Percentiles rank a stretch among this genome's conserved stretches.
phyloP scores from a whole-genome alignment of 2,888 invertebrate species.

The Scaptomyza caliginosa region DNA sequence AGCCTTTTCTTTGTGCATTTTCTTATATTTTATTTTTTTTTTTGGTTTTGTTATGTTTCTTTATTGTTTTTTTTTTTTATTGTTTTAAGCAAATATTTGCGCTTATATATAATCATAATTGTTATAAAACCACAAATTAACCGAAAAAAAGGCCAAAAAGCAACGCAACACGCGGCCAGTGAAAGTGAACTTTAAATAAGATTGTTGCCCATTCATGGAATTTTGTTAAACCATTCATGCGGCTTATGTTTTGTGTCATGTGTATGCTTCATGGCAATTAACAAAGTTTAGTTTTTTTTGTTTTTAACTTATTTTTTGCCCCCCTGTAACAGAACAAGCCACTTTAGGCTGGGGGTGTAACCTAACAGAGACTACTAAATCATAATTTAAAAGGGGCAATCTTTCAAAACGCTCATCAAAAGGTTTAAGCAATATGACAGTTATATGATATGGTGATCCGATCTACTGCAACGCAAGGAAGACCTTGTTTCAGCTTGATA shows the following conservation, averaged over 20 bases:
- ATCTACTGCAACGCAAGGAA: no score
- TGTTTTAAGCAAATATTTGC: constrained; percentile 35
- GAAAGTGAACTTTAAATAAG: constrained; percentile 52
- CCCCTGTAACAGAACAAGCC: constrained; percentile 26
- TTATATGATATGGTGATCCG: no score
- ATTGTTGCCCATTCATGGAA: constrained; percentile 37
- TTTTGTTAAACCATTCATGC: constrained; percentile 23
- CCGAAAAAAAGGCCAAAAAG: not conserved
- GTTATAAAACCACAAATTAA: constrained; percentile 42
- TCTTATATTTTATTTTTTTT: constrained; percentile 2
- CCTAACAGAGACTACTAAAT: not conserved
- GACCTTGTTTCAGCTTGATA: no score
- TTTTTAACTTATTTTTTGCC: no score
- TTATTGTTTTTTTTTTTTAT: constrained; percentile 21
- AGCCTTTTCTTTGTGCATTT: constrained; percentile 26
- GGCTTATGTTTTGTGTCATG: constrained; percentile 10
- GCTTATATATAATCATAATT: constrained; percentile 37
- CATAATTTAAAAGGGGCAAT: not conserved
- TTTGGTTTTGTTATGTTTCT: no score
- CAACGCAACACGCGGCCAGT: constrained; percentile 21
- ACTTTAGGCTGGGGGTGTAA: constrained; percentile 5
- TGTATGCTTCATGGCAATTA: constrained; percentile 15
- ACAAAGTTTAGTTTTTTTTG: not conserved
- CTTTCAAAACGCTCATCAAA: not conserved
- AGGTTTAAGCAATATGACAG: no score